Base-by-base conservation (phyloP, 2,888 invertebrate genomes). In the Caenorhabditis sulstoni region DNA sequence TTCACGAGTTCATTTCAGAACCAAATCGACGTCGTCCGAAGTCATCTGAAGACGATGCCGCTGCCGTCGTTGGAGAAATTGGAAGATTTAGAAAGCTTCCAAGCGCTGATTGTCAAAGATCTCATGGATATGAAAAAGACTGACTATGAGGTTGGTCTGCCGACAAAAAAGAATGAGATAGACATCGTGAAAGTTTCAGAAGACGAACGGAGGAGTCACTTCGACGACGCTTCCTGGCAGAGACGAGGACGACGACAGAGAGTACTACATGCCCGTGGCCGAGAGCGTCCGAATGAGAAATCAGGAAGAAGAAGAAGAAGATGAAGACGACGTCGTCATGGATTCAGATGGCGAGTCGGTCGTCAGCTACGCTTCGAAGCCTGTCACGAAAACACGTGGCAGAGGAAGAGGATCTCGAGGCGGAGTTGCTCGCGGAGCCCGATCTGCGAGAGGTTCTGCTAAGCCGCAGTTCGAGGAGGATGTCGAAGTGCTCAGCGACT, bases 11-110 rank as follows among this genome's bases (percentile, higher is more conserved):
- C 7, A 7, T 44, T 65, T 49, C 35, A 75, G 75, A 37, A 41
- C 41, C 70, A 77, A 61, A 55, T 77, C n/a, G 59, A 55, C 35
- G 20, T 66, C 2, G 53, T 77, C 47, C 58, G 77, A 4, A 65
- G 37, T 22, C 49, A 53, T 0, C 14, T 77, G 53, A 59, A 65
- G n/a, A 57, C 52, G 41, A 73, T 78, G 78, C 71, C 71, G 4
- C 7, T 73, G 16, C 78, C 78, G 0, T 12, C 50, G 1, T 55
- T 78, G 0, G 58, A 71, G 1, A 45, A 16, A 9, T 12, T 23
- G 11, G 23, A 29, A 5, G 78, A 78, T 47, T n/a, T 78, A 0
- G 58, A 35, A 5, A 8, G n/a, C 5, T 78, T 78, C 23, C 18
- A 16, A n/a, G 78, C 66, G 57, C 11, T 62, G 3, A 71, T 78